These are phyloP conservation scores for Polydrusus tereticollis DNA, from an alignment of 2,888 invertebrate species.

Conservation along the genomic window DNA sequence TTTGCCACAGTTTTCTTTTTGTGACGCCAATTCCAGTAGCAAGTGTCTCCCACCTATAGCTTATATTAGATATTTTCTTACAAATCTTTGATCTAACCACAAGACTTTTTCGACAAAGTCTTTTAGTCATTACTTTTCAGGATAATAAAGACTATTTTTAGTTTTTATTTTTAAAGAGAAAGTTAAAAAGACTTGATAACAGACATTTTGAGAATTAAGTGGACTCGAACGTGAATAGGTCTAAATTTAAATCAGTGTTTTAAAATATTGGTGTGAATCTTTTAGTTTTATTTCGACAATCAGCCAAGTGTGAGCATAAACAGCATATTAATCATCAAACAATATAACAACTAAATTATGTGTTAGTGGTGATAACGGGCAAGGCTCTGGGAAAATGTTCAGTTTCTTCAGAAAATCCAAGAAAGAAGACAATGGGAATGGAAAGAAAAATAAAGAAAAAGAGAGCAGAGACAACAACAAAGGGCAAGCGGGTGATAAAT, in stretches of 20 bases:
- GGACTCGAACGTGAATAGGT: conserved; percentile 19
- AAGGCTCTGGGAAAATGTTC: conserved; percentile 56
- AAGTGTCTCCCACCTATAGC: conserved; percentile 46
- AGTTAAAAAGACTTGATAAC: conserved; percentile 24
- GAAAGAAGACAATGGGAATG: conserved; percentile 55
- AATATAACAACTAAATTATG: not conserved
- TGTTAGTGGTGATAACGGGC: not conserved
- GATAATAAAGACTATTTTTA: not conserved
- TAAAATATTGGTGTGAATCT: conserved; percentile 38
- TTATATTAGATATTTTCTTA: too few species aligned
- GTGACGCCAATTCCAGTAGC: conserved; percentile 43
- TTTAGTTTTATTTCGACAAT: conserved; percentile 47
- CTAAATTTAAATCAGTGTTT: conserved; percentile 46
- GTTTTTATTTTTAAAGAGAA: conserved; percentile 21
- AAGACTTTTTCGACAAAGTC: not conserved
- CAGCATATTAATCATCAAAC: not conserved
- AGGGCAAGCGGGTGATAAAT: not conserved
- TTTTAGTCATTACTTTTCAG: not conserved
- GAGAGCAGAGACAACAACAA: conserved; percentile 36
- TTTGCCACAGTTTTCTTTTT: conserved; percentile 46
- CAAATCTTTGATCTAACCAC: too few species aligned
- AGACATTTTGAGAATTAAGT: conserved; percentile 33
- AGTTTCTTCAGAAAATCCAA: conserved; percentile 62
- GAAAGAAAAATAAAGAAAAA: conserved; percentile 52
- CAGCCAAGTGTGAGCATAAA: conserved; percentile 38